Evolutionary conservation across 2,888 invertebrate genomes (phyloP).

Genomic region (Chrysodeixis includens): DNA sequence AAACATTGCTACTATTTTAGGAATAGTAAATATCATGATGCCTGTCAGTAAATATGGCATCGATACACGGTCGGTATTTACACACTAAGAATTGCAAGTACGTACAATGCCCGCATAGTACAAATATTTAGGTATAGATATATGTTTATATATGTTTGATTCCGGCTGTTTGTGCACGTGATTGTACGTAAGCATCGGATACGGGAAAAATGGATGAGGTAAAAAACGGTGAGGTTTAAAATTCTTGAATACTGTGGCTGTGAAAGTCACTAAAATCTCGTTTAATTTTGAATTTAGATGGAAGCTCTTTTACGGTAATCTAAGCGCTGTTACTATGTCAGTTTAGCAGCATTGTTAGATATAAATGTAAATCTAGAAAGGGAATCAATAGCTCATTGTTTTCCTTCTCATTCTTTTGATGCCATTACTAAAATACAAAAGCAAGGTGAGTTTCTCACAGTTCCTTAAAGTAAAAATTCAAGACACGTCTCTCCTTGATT

Average conservation of each 20-base stretch:
- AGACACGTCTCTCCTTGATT: conserved; percentile 35
- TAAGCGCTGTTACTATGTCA: too few relatives aligned
- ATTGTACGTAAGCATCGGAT: neutral
- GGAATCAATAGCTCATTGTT: too few relatives aligned
- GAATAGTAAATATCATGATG: too few relatives aligned
- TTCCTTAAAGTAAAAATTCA: conserved; percentile 11
- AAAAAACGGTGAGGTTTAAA: too few relatives aligned
- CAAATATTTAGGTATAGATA: neutral
- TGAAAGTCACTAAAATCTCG: neutral
- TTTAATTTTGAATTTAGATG: neutral
- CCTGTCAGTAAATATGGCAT: neutral
- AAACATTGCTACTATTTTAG: neutral
- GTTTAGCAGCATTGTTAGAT: too few relatives aligned
- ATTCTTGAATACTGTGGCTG: too few relatives aligned
- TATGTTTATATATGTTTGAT: conserved; percentile 5
- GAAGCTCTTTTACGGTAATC: neutral
- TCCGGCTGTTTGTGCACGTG: conserved; percentile 5
- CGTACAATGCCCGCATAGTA: neutral
- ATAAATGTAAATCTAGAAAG: too few relatives aligned
- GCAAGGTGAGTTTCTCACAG: neutral
- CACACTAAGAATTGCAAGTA: neutral
- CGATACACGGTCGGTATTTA: neutral
- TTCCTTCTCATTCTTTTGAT: too few relatives aligned
- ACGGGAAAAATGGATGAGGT: neutral
- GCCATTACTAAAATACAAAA: neutral